A percentile compares a stretch with the other conserved stretches of the same genome.
These are phyloP conservation scores for Dascyllus trimaculatus DNA, from an alignment of 2,113 vertebrate genomes.

Conservation along the genomic window DNA sequence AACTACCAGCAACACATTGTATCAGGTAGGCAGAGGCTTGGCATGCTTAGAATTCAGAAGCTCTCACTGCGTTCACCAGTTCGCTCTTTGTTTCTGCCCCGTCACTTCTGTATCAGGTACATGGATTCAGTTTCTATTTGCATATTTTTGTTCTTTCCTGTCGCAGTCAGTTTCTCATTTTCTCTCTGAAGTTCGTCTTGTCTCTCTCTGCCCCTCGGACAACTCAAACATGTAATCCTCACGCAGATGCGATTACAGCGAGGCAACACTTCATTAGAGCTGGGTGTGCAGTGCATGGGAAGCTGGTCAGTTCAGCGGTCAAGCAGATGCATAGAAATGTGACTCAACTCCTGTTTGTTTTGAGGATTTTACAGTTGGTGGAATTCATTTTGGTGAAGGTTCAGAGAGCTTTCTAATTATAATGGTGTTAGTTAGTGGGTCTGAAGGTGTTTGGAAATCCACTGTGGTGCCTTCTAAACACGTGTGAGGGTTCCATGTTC, in stretches of 20 bases:
- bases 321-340: constrained; percentile 16
- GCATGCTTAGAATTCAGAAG: background rate
- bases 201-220: constrained; percentile 2
- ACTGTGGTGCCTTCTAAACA: too few species aligned
- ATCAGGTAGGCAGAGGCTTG: constrained; percentile 89
- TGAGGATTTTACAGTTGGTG: too few species aligned
- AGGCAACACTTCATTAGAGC: constrained; percentile 16
- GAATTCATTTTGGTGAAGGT: too few species aligned
- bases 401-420: too few species aligned
- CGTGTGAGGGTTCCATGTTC: too few species aligned
- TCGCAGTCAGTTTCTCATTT: background rate
- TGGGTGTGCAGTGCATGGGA: constrained; percentile 17
- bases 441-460: too few species aligned
- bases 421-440: too few species aligned
- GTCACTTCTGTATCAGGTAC: background rate
- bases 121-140: background rate
- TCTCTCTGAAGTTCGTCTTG: background rate
- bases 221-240: constrained; percentile 21
- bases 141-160: background rate
- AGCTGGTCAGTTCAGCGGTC: constrained; percentile 14
- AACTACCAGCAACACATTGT: constrained; percentile 99
- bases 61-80: background rate
- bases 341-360: background rate
- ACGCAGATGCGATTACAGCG: constrained; percentile 16
- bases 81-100: background rate